Evolutionary conservation across 2,797 vertebrate genomes (phyloP), one percentile per base, ranked within the genome.

Genomic region (Caiman crocodilus): DNA sequence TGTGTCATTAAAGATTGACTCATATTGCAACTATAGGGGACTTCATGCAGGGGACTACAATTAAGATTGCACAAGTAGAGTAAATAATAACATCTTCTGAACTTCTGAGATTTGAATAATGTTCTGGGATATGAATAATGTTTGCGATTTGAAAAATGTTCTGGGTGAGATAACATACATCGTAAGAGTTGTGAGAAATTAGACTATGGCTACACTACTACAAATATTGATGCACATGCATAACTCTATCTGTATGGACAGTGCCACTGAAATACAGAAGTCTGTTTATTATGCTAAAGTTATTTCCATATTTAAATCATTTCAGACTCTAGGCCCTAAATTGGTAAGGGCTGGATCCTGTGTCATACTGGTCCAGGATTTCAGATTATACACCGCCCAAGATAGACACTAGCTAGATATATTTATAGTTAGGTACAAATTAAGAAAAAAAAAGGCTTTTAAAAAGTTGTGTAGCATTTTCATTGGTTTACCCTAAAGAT

Each of bases 401-500:
- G 92, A 92, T 75, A 9, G 91, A 95, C 95, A 95, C 91, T 83
- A 90, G 60, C 86, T 92, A 85, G 73, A 76, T 92, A 96, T 96
- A 97, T 97, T 97, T 96, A 96, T 97, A 97, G 88, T 92, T 94
- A 84, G 94, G 94, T 83, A 97, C 95, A 96, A 92, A 97, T 95
- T 90, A 91, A 95, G 96, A 95, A 91, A 88, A 95, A 94, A 87
- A 95, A 94, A 87, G 96, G 94, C 86, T 86, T 97, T 92, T 97
- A 96, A 94, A 97, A 95, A 97, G 97, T 97, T 98, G 97, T 98
- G 93, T 93, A 97, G 88, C 91, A 94, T 98, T 98, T 97, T 95
- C 97, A 98, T 96, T 98, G 97, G 97, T 97, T 98, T 99, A 99
- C 98, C 98, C 98, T 98, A 98, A 98, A 99, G 98, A 99, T 98